Percentiles rank a stretch among this genome's conserved stretches.
Conservation (phyloP, 2,797 vertebrate genomes). For the Leptoclinus maculatus region DNA sequence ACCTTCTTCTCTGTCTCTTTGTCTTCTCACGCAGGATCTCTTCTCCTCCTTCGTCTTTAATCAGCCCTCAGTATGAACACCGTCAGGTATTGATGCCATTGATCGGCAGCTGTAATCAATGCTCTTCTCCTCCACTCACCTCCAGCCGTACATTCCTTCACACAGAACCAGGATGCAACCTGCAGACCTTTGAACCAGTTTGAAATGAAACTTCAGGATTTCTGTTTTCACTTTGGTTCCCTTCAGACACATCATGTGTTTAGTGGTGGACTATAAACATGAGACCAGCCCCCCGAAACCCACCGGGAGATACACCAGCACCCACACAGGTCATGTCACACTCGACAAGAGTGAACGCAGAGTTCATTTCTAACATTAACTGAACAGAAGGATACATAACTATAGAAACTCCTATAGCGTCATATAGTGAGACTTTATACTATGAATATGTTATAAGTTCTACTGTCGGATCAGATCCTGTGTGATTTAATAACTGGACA, state of each 20-base stretch:
- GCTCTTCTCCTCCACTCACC: not conserved
- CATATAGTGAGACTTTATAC: not conserved
- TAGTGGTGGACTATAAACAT: too few species aligned
- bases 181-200: conserved; percentile 15
- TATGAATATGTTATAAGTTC: not conserved
- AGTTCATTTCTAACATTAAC: not conserved
- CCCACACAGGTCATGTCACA: not conserved
- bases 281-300: not conserved
- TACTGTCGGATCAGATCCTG: too few species aligned
- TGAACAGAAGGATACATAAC: not conserved
- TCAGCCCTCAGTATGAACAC: conserved; percentile 26
- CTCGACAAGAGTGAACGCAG: not conserved
- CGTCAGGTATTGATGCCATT: conserved; percentile 31
- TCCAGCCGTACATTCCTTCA: conserved; percentile 16
- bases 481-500: not conserved
- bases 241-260: not conserved
- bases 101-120: conserved; percentile 27
- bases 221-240: not conserved
- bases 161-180: not conserved
- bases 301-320: not conserved
- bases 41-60: not conserved
- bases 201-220: conserved; percentile 13
- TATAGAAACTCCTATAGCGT: not conserved
- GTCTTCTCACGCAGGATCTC: not conserved
- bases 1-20: not conserved